Conservation (phyloP, 1,140 invertebrate species). For the Diploscapter pachys region DNA sequence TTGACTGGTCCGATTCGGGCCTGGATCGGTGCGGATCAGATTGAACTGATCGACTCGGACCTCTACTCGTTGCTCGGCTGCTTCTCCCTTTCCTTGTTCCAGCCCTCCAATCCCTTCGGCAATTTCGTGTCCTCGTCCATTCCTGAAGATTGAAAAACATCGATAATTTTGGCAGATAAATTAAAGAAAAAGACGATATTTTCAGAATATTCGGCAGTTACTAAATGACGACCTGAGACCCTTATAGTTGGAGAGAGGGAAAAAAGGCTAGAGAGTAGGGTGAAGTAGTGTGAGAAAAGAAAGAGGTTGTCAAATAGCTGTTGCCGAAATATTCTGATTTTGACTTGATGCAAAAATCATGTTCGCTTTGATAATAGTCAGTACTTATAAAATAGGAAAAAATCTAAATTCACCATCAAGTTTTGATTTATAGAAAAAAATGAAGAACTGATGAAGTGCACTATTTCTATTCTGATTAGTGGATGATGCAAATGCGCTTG, state of each 20-base stretch:
- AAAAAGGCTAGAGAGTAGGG: no score
- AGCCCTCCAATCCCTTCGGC: conserved; percentile 89
- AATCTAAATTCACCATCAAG: no score
- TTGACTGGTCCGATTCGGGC: background rate
- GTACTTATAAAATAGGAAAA: no score
- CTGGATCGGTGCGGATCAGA: background rate
- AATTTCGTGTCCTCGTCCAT: conserved; percentile 91
- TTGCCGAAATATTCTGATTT: no score
- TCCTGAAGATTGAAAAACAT: background rate
- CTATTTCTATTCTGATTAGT: no score
- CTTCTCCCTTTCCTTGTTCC: conserved; percentile 69
- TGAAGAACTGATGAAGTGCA: background rate
- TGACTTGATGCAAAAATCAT: no score
- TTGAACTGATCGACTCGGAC: conserved; percentile 13
- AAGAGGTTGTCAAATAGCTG: no score
- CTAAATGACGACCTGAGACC: no score
- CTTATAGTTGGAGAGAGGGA: no score
- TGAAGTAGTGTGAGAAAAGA: no score
- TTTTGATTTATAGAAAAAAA: background rate
- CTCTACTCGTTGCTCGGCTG: conserved; percentile 11
- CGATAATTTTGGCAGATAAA: background rate
- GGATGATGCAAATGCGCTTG: background rate
- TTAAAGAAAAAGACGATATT: background rate
- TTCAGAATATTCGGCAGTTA: no score
- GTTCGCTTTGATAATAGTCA: no score